phyloP scores from a whole-genome alignment of 2,797 vertebrate species.

The Columba guinea region DNA sequence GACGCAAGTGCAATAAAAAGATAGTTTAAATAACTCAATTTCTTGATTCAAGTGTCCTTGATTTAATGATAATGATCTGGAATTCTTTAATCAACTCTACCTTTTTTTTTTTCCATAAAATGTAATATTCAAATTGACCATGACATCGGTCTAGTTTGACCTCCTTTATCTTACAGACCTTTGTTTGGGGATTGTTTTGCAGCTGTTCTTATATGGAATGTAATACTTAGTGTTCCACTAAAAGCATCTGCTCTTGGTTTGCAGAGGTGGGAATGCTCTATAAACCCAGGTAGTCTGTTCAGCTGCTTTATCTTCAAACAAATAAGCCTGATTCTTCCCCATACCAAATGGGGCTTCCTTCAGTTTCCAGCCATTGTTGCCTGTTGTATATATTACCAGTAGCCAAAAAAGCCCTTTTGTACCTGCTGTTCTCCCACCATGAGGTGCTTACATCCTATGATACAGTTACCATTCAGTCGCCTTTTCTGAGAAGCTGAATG shows the following conservation, averaged over 20 bases:
- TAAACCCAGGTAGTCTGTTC: background rate
- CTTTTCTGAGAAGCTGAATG: background rate
- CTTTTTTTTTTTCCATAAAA: background rate
- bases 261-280: background rate
- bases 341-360: background rate
- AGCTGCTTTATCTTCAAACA: background rate
- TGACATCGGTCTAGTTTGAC: accelerated
- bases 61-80: background rate
- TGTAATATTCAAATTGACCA: background rate
- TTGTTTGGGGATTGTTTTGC: background rate
- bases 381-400: background rate
- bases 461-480: background rate
- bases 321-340: background rate
- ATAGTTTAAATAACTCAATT: background rate
- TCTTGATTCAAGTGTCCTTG: background rate
- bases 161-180: background rate
- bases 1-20: background rate
- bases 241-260: background rate
- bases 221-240: background rate
- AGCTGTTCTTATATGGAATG: background rate
- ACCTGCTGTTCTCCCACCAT: background rate
- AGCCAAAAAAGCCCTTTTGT: background rate
- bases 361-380: background rate
- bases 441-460: background rate
- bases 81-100: background rate